Percentiles rank a stretch among this genome's conserved stretches.
Conservation (phyloP, 2,113 vertebrate genomes). For the Mugil cephalus region DNA sequence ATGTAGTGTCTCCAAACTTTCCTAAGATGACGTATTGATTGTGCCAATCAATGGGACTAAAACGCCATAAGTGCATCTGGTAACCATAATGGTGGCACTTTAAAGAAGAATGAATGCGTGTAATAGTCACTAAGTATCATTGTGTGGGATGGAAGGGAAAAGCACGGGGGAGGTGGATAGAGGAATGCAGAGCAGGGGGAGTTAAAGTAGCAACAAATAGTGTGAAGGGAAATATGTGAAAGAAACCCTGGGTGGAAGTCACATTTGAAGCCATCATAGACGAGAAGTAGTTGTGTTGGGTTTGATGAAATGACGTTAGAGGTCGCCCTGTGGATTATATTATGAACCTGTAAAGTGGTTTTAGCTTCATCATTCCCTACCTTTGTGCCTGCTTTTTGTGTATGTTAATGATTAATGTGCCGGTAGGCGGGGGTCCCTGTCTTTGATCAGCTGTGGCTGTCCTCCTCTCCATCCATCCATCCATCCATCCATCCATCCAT, state of each 20-base stretch:
- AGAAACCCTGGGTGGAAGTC: not conserved
- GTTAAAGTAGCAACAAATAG: slow-evolving; percentile 12
- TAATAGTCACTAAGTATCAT: slow-evolving; percentile 71
- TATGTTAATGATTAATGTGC: slow-evolving; percentile 83
- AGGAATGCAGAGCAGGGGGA: slow-evolving; percentile 26
- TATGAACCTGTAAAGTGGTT: slow-evolving; percentile 40
- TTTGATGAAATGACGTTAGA: slow-evolving; percentile 25
- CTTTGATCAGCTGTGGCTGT: slow-evolving; percentile 65
- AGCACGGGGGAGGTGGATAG: slow-evolving; percentile 36
- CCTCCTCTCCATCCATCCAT: slow-evolving; percentile 51
- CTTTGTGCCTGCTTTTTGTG: slow-evolving; percentile 46
- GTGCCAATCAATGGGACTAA: slow-evolving; percentile 82
- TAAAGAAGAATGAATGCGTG: slow-evolving; percentile 71
- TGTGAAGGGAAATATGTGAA: not conserved
- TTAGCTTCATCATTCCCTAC: slow-evolving; percentile 53
- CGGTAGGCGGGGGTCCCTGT: slow-evolving; percentile 62
- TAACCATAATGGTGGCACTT: slow-evolving; percentile 84
- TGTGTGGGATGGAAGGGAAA: slow-evolving; percentile 56
- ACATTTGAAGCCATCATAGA: not conserved
- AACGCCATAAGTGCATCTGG: slow-evolving; percentile 82
- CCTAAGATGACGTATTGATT: slow-evolving; percentile 83
- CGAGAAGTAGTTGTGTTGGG: not conserved
- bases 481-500: slow-evolving; percentile 40
- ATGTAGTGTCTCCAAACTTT: slow-evolving; percentile 82
- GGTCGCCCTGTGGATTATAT: not conserved